A percentile compares a stretch with the other conserved stretches of the same genome.
Conservation (phyloP, 2,113 vertebrate species). For the Lycocorax pyrrhopterus region DNA sequence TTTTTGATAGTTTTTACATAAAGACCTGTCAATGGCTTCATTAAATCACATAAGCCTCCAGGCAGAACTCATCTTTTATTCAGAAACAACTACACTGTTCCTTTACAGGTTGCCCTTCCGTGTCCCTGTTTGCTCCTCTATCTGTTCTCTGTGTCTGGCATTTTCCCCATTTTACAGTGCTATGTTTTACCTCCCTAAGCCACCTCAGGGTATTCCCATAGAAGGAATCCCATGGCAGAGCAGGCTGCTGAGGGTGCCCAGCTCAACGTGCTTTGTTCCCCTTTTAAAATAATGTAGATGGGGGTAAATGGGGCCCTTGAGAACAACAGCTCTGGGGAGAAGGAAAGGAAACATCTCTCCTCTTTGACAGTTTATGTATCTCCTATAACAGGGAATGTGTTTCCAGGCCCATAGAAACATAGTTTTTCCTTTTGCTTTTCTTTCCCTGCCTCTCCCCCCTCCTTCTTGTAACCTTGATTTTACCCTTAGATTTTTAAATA, state of each 20-base stretch:
- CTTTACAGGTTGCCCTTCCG: background rate
- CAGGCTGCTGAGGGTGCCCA: background rate
- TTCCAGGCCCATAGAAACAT: background rate
- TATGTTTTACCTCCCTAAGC: background rate
- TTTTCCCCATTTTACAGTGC: background rate
- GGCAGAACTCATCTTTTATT: background rate
- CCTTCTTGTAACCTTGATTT: background rate
- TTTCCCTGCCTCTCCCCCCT: background rate
- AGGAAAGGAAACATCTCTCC: background rate
- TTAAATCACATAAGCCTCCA: background rate
- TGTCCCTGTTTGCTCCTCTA: background rate
- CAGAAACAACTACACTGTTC: background rate
- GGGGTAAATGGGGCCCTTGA: background rate
- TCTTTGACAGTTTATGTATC: background rate
- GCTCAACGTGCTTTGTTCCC: background rate
- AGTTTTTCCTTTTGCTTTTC: rapidly evolving
- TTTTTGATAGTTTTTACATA: background rate
- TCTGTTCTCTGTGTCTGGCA: background rate
- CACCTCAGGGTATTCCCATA: background rate
- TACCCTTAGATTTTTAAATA: background rate
- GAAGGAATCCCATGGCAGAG: background rate
- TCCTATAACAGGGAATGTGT: background rate
- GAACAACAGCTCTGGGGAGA: background rate
- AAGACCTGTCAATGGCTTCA: background rate
- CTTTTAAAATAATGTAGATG: background rate